phyloP scores from a whole-genome alignment of 1,140 invertebrate genomes.

The Aradophagus sp. region DNA sequence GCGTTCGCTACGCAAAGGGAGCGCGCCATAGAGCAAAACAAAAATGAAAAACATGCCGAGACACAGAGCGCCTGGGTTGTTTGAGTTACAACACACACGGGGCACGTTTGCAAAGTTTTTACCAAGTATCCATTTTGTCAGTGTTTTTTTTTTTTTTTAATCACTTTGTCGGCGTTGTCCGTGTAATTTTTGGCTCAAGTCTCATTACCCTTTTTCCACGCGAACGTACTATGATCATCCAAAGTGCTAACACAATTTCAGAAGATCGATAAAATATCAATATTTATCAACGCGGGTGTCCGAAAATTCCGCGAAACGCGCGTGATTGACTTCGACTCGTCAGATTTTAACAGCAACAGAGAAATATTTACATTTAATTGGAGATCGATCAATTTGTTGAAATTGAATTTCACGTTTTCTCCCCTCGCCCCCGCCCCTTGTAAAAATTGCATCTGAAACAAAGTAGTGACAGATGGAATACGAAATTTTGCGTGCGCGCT shows the following conservation, averaged over 20 bases:
- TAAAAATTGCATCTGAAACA: conserved; percentile 3
- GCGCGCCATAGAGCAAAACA: conserved; percentile 27
- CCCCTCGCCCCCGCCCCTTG: neutral
- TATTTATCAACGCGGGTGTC: conserved; percentile 1
- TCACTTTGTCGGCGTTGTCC: conserved; percentile 14
- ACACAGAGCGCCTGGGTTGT: conserved; percentile 35
- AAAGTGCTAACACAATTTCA: conserved; percentile 14
- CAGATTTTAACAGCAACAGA: neutral
- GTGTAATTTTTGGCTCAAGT: conserved; percentile 28
- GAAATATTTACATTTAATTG: conserved; percentile 25
- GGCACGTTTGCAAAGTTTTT: conserved; percentile 53
- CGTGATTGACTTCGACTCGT: conserved; percentile 9
- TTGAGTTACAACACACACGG: conserved; percentile 52
- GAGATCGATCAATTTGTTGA: conserved; percentile 19
- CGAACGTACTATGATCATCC: neutral
- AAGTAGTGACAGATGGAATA: conserved; percentile 3
- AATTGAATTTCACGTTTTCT: conserved; percentile 15
- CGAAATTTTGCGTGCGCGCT: neutral
- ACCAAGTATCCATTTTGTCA: conserved; percentile 24
- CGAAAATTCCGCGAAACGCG: conserved; percentile 3
- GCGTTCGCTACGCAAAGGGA: conserved; percentile 36
- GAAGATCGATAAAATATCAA: neutral
- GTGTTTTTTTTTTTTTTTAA: conserved; percentile 36
- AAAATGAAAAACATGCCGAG: conserved; percentile 33
- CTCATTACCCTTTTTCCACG: conserved; percentile 22